Evolutionary conservation across 2,113 vertebrate species (phyloP).

Genomic region (Odocoileus virginianus): DNA sequence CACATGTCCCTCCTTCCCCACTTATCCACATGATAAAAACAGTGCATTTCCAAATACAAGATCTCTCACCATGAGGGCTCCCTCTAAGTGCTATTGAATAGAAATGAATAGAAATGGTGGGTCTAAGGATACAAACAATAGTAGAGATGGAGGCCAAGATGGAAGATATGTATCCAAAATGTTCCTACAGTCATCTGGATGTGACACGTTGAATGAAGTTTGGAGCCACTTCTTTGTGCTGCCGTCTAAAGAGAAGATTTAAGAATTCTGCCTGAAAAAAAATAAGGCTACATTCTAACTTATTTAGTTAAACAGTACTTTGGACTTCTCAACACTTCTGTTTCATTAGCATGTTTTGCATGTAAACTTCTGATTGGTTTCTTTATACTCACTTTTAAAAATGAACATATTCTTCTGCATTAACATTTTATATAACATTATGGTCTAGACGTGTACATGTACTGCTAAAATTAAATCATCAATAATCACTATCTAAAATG

Average conservation of each 20-base stretch:
- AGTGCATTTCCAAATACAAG: background rate
- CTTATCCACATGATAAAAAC: background rate
- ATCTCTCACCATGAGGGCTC: background rate
- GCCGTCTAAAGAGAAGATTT: background rate
- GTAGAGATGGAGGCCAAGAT: background rate
- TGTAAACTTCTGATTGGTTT: conserved; percentile 65
- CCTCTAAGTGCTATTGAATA: background rate
- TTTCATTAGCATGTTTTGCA: conserved; percentile 56
- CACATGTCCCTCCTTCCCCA: background rate
- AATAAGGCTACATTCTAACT: background rate
- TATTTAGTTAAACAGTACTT: conserved; percentile 9
- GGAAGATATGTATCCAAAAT: background rate
- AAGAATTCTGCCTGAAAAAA: background rate
- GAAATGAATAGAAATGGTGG: background rate
- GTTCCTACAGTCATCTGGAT: background rate
- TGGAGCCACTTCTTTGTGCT: background rate
- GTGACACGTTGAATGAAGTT: background rate
- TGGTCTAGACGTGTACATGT: conserved; percentile 88
- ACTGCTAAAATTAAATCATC: conserved; percentile 95
- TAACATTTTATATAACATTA: conserved; percentile 81
- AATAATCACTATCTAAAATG: conserved; percentile 99
- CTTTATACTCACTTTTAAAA: conserved; percentile 64
- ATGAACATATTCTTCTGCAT: conserved; percentile 65
- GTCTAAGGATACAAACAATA: background rate
- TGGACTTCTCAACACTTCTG: background rate